Evolutionary conservation across 2,113 vertebrate species (phyloP), one percentile per base, ranked within the genome.

Genomic region (Apus apus): DNA sequence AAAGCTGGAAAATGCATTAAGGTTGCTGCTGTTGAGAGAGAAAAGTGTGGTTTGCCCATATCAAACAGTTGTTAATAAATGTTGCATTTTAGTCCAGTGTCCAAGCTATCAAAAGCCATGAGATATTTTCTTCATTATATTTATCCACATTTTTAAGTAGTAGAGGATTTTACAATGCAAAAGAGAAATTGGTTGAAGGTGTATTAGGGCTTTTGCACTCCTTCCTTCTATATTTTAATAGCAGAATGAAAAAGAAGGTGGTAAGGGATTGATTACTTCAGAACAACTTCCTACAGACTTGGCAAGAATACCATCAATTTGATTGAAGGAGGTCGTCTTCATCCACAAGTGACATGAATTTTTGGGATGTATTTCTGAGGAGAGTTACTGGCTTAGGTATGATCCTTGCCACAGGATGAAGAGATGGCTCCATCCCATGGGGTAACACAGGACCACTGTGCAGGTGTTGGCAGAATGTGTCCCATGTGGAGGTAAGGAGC

Each of bases 1-100:
- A 92, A 90, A 83, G 40, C 80, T 92, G 61, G 32, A 93, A 90
- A 94, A 92, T 71, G 11, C 74, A 78, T 74, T 93, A 78, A 87
- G 32, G 48, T 80, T 86, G 29, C 57, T 90, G 53, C 53, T 85
- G 32, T 40, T 75, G 43, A 90, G 62, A 78, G 36, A 85, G 40
- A 85, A 93, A 91, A 91, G 87, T 51, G 50, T 48, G 46, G n/a
- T 68, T 83, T 95, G 8, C 4, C 9, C 8, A 10, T 84, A 78
- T 62, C 38, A 84, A 96, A 58, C 10, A 65, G 18, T 15, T 90
- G 25, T 23, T 62, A 87, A 78, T 90, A 82, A 93, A 90, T 32
- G 74, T 89, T n/a, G 30, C 30, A 26, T 73, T 95, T 82, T n/a
- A 78, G 18, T 72, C 25, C 21, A 54, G 34, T 85, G 54, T 82